Conservation (phyloP, 2,113 vertebrate species). For the Chionodraco myersi region DNA sequence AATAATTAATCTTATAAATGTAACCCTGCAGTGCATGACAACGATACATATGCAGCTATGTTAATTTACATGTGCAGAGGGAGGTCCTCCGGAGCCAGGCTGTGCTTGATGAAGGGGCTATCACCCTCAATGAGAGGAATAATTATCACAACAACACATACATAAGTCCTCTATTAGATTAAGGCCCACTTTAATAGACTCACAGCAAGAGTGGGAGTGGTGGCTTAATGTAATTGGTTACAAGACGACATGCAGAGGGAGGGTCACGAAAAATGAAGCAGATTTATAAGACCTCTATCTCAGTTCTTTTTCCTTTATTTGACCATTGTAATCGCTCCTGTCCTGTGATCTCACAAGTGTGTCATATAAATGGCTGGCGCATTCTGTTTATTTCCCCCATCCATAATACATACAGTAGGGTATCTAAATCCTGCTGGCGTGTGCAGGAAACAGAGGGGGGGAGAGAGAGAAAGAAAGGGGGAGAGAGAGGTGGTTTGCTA, state of each 20-base stretch:
- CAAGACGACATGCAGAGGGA: slow-evolving; percentile 55
- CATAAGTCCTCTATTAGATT: slow-evolving; percentile 77
- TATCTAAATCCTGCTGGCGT: slow-evolving; percentile 79
- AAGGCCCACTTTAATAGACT: slow-evolving; percentile 76
- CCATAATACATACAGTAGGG: slow-evolving; percentile 78
- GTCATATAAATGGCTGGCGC: slow-evolving; percentile 77
- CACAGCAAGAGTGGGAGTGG: slow-evolving; percentile 61
- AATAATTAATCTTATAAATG: slow-evolving; percentile 51
- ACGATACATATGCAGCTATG: slow-evolving; percentile 46
- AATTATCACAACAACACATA: slow-evolving; percentile 78
- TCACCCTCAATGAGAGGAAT: slow-evolving; percentile 76
- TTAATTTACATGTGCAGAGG: slow-evolving; percentile 67
- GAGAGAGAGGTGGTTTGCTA: slow-evolving; percentile 64
- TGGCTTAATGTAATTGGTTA: slow-evolving; percentile 77
- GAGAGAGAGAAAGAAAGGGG: slow-evolving; percentile 12
- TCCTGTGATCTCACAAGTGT: slow-evolving; percentile 78
- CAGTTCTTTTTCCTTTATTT: slow-evolving; percentile 55
- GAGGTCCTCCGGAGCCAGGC: slow-evolving; percentile 53
- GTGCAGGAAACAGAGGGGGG: slow-evolving; percentile 67
- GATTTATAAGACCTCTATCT: slow-evolving; percentile 57
- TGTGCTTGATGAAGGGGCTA: slow-evolving; percentile 77
- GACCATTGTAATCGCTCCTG: slow-evolving; percentile 75
- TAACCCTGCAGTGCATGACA: slow-evolving; percentile 40
- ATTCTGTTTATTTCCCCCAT: slow-evolving; percentile 79
- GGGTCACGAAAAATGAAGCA: slow-evolving; percentile 53